A percentile compares a stretch with the other conserved stretches of the same genome.
Evolutionary conservation across 35 echinoderm and acorn worm species (phyloP).

Genomic region (Strongylocentrotus purpuratus): DNA sequence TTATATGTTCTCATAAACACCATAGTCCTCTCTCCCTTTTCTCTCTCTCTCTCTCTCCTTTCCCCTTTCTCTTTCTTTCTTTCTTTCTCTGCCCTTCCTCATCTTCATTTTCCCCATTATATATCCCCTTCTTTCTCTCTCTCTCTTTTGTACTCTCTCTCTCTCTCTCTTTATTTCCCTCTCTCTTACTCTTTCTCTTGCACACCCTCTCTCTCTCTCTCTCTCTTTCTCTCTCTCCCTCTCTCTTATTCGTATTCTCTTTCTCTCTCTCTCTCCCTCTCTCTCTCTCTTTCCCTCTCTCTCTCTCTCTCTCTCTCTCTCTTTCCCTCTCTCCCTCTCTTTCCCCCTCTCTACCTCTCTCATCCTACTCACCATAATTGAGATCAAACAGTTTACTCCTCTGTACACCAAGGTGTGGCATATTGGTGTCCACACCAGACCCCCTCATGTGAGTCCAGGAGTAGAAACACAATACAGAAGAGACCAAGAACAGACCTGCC

Average conservation of each 20-base stretch:
- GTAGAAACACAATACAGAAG: not conserved
- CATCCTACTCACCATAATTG: not conserved
- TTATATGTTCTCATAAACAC: too few species aligned
- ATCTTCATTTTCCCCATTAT: too few species aligned
- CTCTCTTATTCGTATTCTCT: too few species aligned
- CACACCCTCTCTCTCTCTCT: not conserved
- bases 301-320: not conserved
- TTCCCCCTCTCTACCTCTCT: not conserved
- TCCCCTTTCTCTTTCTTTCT: too few species aligned
- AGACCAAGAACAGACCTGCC: not conserved
- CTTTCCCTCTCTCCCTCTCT: not conserved
- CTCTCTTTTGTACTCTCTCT: not conserved
- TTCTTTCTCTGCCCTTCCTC: too few species aligned
- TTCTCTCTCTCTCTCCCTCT: too few species aligned
- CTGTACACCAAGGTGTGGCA: not conserved
- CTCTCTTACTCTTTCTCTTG: not conserved
- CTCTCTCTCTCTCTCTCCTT: too few species aligned
- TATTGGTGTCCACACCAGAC: not conserved
- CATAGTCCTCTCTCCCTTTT: too few species aligned
- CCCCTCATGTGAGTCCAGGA: not conserved
- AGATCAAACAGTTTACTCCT: conserved; percentile 5
- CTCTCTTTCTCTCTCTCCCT: too few species aligned
- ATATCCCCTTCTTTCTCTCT: too few species aligned
- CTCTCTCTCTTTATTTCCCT: not conserved
- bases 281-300: too few species aligned